Percentiles rank a stretch among this genome's conserved stretches.
phyloP scores from a whole-genome alignment of 2,888 invertebrate species.

The Magallana nippona region DNA sequence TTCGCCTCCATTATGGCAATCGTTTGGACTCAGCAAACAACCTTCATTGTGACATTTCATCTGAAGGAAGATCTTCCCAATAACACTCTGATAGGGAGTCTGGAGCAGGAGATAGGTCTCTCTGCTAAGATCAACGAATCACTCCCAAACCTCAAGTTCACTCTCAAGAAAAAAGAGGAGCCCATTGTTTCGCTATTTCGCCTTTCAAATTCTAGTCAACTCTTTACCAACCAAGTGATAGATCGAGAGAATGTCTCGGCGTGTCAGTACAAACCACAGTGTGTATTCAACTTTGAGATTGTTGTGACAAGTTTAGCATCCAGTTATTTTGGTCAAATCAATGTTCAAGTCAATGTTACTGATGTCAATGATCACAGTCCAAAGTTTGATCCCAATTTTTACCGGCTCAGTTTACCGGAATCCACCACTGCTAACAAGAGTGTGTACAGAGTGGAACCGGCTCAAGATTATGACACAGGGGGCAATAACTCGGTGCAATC shows the following conservation, averaged over 20 bases:
- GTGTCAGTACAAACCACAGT: conserved; percentile 55
- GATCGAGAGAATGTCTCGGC: conserved; percentile 56
- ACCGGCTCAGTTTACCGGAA: conserved; percentile 55
- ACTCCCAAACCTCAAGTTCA: conserved; percentile 36
- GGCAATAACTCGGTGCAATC: conserved; percentile 55
- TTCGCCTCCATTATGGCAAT: not conserved
- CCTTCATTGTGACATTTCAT: conserved; percentile 39
- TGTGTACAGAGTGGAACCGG: conserved; percentile 50
- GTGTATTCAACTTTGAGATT: conserved; percentile 56
- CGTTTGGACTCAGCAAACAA: not conserved
- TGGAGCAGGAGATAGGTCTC: conserved; percentile 58
- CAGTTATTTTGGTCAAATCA: conserved; percentile 50
- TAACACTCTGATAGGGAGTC: conserved; percentile 57
- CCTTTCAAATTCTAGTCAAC: conserved; percentile 47
- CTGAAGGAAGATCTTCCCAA: conserved; percentile 53
- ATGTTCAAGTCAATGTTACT: conserved; percentile 52
- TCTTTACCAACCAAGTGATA: conserved; percentile 55
- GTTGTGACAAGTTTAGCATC: conserved; percentile 46
- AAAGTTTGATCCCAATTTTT: conserved; percentile 52
- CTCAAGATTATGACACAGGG: conserved; percentile 59
- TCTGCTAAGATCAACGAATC: conserved; percentile 39
- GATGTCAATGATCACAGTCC: conserved; percentile 65
- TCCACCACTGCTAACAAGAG: conserved; percentile 49
- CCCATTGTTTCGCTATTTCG: conserved; percentile 41
- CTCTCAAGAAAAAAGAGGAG: conserved; percentile 29